Percentiles rank a stretch among this genome's conserved stretches.
phyloP scores from a whole-genome alignment of 2,888 invertebrate species.

The Antheraea yamamai region DNA sequence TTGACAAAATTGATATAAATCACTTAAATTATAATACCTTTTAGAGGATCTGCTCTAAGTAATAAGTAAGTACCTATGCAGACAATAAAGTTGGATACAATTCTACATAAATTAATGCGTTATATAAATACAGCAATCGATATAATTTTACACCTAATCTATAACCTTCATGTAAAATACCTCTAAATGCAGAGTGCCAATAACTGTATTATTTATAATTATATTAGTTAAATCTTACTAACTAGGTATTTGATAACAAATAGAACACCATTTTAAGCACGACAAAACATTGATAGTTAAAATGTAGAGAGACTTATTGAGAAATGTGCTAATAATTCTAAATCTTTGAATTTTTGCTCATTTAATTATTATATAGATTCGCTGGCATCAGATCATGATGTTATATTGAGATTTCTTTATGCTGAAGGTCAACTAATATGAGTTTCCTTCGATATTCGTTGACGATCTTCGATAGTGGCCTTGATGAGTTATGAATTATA shows the following conservation, averaged over 20 bases:
- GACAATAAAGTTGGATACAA: slow-evolving; percentile 41
- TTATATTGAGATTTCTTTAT: slow-evolving; percentile 62
- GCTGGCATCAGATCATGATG: slow-evolving; percentile 72
- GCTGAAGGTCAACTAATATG: slow-evolving; percentile 49
- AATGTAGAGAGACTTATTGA: slow-evolving; percentile 83
- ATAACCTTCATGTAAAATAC: slow-evolving; percentile 41
- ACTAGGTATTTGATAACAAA: slow-evolving; percentile 83
- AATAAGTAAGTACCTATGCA: slow-evolving; percentile 30
- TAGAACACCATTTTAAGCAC: slow-evolving; percentile 84
- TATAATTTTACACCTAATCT: slow-evolving; percentile 29
- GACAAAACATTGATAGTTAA: slow-evolving; percentile 83
- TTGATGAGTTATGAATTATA: slow-evolving; percentile 55
- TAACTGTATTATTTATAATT: slow-evolving; percentile 70
- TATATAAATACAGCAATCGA: slow-evolving; percentile 34
- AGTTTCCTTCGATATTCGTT: slow-evolving; percentile 66
- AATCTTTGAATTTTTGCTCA: slow-evolving; percentile 70
- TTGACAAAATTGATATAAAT: slow-evolving; percentile 81
- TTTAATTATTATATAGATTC: slow-evolving; percentile 66
- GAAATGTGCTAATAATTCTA: slow-evolving; percentile 83
- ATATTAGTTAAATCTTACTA: slow-evolving; percentile 77
- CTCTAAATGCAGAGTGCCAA: slow-evolving; percentile 73
- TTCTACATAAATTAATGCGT: slow-evolving; percentile 49
- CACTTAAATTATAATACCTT: slow-evolving; percentile 71
- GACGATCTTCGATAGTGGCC: slow-evolving; percentile 74
- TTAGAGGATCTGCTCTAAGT: slow-evolving; percentile 56